phyloP scores from a whole-genome alignment of 2,888 invertebrate genomes.

The Caenorhabditis wallacei region DNA sequence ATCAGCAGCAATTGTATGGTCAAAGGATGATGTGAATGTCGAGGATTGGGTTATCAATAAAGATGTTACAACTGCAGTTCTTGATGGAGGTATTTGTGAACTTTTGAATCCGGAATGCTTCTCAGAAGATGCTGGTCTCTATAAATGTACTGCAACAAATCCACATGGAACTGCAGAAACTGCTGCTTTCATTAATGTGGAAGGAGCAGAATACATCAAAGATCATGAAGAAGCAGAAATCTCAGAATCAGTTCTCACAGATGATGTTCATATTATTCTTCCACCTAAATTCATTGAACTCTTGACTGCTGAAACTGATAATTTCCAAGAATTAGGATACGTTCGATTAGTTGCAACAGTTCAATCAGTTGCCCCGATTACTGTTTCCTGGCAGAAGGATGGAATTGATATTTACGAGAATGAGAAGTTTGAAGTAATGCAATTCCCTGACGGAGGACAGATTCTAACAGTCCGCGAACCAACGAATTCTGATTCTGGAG shows the following conservation, averaged over 20 bases:
- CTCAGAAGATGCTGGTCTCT: conserved; percentile 73
- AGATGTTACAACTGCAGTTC: conserved; percentile 69
- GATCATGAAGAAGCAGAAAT: conserved; percentile 73
- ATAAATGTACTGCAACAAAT: conserved; percentile 75
- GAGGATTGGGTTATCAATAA: conserved; percentile 75
- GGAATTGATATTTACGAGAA: conserved; percentile 62
- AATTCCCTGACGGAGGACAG: conserved; percentile 74
- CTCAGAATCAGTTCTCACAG: conserved; percentile 66
- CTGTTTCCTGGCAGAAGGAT: conserved; percentile 73
- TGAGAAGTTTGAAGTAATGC: conserved; percentile 73
- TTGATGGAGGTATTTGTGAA: conserved; percentile 74
- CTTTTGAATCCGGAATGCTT: conserved; percentile 73
- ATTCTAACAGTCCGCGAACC: conserved; percentile 72
- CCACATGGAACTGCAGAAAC: conserved; percentile 76
- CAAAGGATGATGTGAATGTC: conserved; percentile 76
- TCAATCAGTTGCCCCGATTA: conserved; percentile 67
- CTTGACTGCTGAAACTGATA: conserved; percentile 71
- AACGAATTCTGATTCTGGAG: conserved; percentile 63
- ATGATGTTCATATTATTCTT: conserved; percentile 66
- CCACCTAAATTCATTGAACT: conserved; percentile 75
- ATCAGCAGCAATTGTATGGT: conserved; percentile 75
- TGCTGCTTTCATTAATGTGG: conserved; percentile 73
- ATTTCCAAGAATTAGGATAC: conserved; percentile 66
- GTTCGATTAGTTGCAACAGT: conserved; percentile 73
- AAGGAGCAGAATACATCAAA: conserved; percentile 68